These are phyloP conservation scores for Agrypnus murinus DNA, from an alignment of 2,888 invertebrate genomes.

Conservation along the genomic window DNA sequence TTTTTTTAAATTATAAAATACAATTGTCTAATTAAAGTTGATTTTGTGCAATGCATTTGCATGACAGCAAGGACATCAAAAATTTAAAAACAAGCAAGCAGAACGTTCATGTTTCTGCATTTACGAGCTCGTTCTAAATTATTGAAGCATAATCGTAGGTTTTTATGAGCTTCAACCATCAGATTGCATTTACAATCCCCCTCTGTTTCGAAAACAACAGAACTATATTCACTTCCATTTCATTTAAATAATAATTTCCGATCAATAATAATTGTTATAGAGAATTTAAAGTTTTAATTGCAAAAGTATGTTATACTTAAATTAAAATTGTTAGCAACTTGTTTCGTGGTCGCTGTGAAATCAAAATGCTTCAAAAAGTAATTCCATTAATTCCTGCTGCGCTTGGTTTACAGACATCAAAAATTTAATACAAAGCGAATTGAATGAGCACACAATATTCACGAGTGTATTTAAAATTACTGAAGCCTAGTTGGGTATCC, in stretches of 20 bases:
- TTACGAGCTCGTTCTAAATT: conserved; percentile 30
- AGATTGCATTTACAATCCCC: conserved; percentile 18
- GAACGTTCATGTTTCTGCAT: conserved; percentile 25
- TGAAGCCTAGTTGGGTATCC: conserved; percentile 40
- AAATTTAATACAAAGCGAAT: conserved; percentile 41
- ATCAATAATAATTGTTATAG: not conserved
- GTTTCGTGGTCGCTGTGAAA: too few relatives aligned
- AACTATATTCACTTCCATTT: not conserved
- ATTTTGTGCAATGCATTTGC: conserved; percentile 8
- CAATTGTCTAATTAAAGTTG: too few relatives aligned
- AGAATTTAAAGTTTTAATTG: too few relatives aligned
- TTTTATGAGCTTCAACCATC: conserved; percentile 13
- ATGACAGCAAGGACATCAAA: conserved; percentile 24
- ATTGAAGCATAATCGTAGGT: conserved; percentile 30
- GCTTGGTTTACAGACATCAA: conserved; percentile 42
- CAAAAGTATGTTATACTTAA: too few relatives aligned
- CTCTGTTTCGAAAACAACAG: conserved; percentile 1
- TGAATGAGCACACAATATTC: conserved; percentile 44
- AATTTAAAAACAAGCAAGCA: conserved; percentile 20
- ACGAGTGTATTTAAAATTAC: conserved; percentile 45
- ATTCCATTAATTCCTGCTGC: conserved; percentile 21
- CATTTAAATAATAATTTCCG: not conserved
- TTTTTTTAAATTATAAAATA: too few relatives aligned
- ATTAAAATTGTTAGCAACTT: too few relatives aligned
- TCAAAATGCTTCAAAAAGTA: too few relatives aligned